Conservation (phyloP, 2,888 invertebrate species). For the Imbricaverruca yamaguchii region DNA sequence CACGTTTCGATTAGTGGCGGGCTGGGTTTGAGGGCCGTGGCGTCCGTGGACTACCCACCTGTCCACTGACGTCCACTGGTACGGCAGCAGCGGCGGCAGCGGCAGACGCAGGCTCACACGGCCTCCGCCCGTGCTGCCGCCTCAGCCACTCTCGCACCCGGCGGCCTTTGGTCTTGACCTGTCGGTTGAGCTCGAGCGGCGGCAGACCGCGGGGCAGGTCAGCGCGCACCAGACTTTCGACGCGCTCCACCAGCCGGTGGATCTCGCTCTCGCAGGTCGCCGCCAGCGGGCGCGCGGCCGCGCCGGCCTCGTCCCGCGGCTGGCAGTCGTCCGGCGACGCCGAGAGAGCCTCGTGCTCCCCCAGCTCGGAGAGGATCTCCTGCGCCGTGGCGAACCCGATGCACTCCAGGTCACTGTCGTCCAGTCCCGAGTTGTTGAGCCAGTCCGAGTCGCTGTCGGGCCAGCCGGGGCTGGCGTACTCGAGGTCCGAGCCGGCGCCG, state of each 20-base stretch:
- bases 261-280: conserved; percentile 52
- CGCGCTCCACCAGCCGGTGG: conserved; percentile 66
- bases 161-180: conserved; percentile 24
- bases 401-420: conserved; percentile 28
- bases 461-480: conserved; percentile 27
- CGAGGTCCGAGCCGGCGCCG: conserved; percentile 25
- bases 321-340: background rate
- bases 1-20: too few relatives aligned
- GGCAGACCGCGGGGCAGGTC: conserved; percentile 8
- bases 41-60: background rate
- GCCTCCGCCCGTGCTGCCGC: conserved; percentile 28
- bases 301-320: conserved; percentile 22
- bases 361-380: conserved; percentile 19
- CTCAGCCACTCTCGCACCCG: conserved; percentile 29
- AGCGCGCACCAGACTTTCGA: conserved; percentile 63
- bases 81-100: conserved; percentile 23
- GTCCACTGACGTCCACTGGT: background rate
- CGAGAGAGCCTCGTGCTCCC: background rate
- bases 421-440: conserved; percentile 29
- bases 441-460: conserved; percentile 15
- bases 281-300: conserved; percentile 12
- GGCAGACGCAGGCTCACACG: conserved; percentile 27
- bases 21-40: too few relatives aligned
- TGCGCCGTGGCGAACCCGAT: conserved; percentile 29
- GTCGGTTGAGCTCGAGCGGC: conserved; percentile 11